These are phyloP conservation scores for Mayetiola destructor DNA, from an alignment of 2,888 invertebrate genomes.

Conservation along the genomic window DNA sequence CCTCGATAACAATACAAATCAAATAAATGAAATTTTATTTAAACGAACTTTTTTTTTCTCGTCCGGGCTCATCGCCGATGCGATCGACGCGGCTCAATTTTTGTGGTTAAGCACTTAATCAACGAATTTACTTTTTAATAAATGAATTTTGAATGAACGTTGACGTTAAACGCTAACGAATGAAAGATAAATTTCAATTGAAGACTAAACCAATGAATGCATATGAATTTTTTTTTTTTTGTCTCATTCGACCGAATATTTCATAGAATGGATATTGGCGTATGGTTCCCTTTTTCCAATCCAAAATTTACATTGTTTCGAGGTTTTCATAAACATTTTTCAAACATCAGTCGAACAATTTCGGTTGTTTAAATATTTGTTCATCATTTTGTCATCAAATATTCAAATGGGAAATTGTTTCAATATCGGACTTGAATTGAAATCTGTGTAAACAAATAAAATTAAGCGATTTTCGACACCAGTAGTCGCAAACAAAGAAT, in stretches of 20 bases:
- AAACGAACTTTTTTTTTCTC: not conserved
- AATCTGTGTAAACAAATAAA: conserved; percentile 6
- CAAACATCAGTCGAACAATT: too few species aligned
- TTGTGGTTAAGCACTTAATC: conserved; percentile 10
- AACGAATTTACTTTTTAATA: not conserved
- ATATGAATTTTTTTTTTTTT: too few species aligned
- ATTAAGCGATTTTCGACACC: conserved; percentile 9
- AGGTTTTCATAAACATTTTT: too few species aligned
- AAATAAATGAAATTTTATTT: conserved; percentile 3
- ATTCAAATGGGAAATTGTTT: conserved; percentile 6
- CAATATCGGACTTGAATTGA: conserved; percentile 5
- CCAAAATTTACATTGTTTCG: too few species aligned
- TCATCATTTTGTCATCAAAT: conserved; percentile 12
- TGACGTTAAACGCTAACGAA: too few species aligned
- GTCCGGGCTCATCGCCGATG: too few species aligned
- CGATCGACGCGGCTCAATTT: conserved; percentile 6
- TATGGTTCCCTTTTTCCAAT: too few species aligned
- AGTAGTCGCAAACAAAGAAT: not conserved
- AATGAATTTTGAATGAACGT: not conserved
- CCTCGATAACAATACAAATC: conserved; percentile 11
- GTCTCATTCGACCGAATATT: too few species aligned
- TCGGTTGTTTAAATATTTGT: conserved; percentile 13
- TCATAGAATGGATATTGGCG: too few species aligned
- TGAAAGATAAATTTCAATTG: too few species aligned
- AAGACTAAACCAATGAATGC: too few species aligned